Percentiles rank a stretch among this genome's conserved stretches.
Conservation (phyloP, 2,113 vertebrate genomes). For the Rissa tridactyla region DNA sequence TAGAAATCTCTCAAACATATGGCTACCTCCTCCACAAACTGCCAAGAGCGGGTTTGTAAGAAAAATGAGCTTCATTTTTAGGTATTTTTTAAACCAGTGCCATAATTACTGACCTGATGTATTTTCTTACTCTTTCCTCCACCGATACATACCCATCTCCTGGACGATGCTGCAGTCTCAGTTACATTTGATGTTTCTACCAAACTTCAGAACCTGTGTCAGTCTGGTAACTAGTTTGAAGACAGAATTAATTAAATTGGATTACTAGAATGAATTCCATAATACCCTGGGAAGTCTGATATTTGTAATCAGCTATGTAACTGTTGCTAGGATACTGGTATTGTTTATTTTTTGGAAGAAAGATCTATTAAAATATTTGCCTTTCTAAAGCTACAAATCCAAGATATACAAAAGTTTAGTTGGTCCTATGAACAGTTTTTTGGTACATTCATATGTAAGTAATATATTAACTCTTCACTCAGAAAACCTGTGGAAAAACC, state of each 20-base stretch:
- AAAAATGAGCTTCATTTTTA: not conserved
- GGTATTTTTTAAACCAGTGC: not conserved
- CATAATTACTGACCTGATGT: not conserved
- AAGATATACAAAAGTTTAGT: constrained; percentile 7
- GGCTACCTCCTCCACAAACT: not conserved
- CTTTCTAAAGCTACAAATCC: constrained; percentile 32
- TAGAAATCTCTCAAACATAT: not conserved
- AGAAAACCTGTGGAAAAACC: not conserved
- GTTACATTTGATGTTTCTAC: not conserved
- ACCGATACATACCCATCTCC: not conserved
- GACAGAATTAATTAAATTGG: constrained; percentile 7
- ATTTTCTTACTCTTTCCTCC: not conserved
- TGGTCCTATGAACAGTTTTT: constrained; percentile 4
- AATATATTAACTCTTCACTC: not conserved
- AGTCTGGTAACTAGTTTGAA: not conserved
- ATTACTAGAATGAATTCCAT: constrained; percentile 45
- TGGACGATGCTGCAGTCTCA: not conserved
- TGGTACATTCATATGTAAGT: not conserved
- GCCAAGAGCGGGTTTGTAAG: not conserved
- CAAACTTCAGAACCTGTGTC: not conserved
- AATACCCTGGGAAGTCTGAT: constrained; percentile 37
- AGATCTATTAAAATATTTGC: constrained; percentile 29
- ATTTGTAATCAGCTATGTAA: constrained; percentile 44
- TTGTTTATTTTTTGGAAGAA: constrained; percentile 41
- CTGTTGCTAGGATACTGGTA: constrained; percentile 61